These are phyloP conservation scores for Melipona quadrifasciata DNA, from an alignment of 1,140 invertebrate genomes.

Conservation along the genomic window DNA sequence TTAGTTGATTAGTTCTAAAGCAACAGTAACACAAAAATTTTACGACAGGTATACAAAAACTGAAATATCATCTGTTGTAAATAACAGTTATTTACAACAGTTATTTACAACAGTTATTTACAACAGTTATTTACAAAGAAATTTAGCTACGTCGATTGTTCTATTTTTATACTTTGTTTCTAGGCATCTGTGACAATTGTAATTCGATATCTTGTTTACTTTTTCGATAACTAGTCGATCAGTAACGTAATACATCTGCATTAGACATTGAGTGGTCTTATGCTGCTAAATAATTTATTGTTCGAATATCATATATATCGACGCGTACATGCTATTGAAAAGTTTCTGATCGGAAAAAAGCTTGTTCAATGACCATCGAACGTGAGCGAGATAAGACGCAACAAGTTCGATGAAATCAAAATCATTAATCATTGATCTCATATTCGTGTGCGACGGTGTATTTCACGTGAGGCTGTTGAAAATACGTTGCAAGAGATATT, in stretches of 20 bases:
- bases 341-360: neutral
- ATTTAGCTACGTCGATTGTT: neutral
- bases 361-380: neutral
- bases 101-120: neutral
- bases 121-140: neutral
- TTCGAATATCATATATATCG: neutral
- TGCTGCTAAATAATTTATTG: conserved; percentile 18
- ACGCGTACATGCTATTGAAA: neutral
- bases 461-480: neutral
- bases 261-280: too few species aligned
- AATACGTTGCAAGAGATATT: conserved; percentile 8
- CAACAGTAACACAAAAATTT: neutral
- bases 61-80: neutral
- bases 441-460: neutral
- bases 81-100: neutral
- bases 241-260: conserved; percentile 20
- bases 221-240: conserved; percentile 5
- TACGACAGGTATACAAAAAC: neutral
- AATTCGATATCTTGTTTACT: conserved; percentile 41
- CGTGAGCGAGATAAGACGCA: neutral
- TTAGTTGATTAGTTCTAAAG: neutral
- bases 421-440: neutral
- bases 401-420: conserved; percentile 12
- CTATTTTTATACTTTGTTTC: conserved; percentile 21
- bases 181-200: conserved; percentile 9